Percentiles rank a stretch among this genome's conserved stretches.
Conservation (phyloP, 2,888 invertebrate species). For the Spisula subtruncata region DNA sequence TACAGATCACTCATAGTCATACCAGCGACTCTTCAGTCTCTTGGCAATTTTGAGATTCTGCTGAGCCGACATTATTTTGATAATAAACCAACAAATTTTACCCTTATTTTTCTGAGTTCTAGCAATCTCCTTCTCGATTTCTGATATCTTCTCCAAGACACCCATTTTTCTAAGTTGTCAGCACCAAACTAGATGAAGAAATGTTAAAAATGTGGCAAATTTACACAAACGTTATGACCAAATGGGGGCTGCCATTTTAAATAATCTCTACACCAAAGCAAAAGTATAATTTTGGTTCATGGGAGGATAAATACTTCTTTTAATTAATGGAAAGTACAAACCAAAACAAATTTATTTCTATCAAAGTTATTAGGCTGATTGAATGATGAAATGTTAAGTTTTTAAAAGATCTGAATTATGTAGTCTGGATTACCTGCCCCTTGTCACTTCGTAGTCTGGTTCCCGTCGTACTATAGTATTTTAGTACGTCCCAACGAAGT, state of each 20-base stretch:
- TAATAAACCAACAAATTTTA: slow-evolving; percentile 85
- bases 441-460: too few relatives aligned
- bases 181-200: not conserved
- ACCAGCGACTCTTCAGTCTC: too few relatives aligned
- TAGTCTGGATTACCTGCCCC: too few relatives aligned
- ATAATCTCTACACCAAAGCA: slow-evolving; percentile 34
- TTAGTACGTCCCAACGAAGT: too few relatives aligned
- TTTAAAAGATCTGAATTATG: too few relatives aligned
- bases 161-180: slow-evolving; percentile 92
- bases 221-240: not conserved
- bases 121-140: slow-evolving; percentile 99
- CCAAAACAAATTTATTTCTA: too few relatives aligned
- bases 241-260: slow-evolving; percentile 60
- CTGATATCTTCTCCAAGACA: slow-evolving; percentile 99
- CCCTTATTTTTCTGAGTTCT: slow-evolving; percentile 99
- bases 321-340: too few relatives aligned
- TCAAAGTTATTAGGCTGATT: too few relatives aligned
- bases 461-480: too few relatives aligned
- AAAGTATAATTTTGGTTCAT: not conserved
- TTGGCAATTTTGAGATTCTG: not conserved
- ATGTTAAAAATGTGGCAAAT: not conserved
- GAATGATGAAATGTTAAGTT: too few relatives aligned
- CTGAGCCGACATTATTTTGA: not conserved
- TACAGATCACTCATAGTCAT: too few relatives aligned
- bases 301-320: not conserved